Conservation (phyloP, 2,113 vertebrate species). For the Craseonycteris thonglongyai region DNA sequence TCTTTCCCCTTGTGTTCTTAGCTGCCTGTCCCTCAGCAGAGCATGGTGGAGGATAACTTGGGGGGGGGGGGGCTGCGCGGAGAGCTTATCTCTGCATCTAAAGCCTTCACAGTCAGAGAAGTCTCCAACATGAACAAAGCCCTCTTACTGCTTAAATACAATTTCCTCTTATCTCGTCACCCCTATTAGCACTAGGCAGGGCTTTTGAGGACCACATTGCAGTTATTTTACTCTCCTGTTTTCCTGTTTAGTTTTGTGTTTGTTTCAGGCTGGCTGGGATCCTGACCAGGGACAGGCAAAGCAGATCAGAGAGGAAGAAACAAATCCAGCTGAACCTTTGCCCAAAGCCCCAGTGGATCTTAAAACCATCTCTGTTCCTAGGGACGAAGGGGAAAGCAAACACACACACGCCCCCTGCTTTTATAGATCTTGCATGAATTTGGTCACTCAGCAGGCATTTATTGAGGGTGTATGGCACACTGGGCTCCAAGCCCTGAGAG, state of each 20-base stretch:
- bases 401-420: not conserved
- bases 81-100: slow-evolving; percentile 76
- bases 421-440: not conserved
- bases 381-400: not conserved
- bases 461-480: fast-evolving
- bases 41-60: slow-evolving; percentile 67
- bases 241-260: slow-evolving; percentile 46
- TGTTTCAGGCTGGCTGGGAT: slow-evolving; percentile 32
- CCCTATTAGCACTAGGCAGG: slow-evolving; percentile 56
- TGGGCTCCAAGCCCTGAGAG: not conserved
- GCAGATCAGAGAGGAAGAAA: slow-evolving; percentile 41
- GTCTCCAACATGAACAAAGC: slow-evolving; percentile 67
- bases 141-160: slow-evolving; percentile 71
- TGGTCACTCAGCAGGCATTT: not conserved
- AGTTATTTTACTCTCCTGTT: slow-evolving; percentile 51
- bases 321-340: slow-evolving; percentile 37
- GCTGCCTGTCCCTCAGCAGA: slow-evolving; percentile 70
- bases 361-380: slow-evolving; percentile 5
- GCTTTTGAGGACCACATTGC: slow-evolving; percentile 51
- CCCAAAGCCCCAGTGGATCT: slow-evolving; percentile 18
- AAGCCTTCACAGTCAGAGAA: slow-evolving; percentile 70
- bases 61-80: not conserved
- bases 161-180: slow-evolving; percentile 70
- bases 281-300: slow-evolving; percentile 51
- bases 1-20: slow-evolving; percentile 74